Base-by-base conservation (phyloP, 2,113 vertebrate genomes). In the Atractosteus spatula region DNA sequence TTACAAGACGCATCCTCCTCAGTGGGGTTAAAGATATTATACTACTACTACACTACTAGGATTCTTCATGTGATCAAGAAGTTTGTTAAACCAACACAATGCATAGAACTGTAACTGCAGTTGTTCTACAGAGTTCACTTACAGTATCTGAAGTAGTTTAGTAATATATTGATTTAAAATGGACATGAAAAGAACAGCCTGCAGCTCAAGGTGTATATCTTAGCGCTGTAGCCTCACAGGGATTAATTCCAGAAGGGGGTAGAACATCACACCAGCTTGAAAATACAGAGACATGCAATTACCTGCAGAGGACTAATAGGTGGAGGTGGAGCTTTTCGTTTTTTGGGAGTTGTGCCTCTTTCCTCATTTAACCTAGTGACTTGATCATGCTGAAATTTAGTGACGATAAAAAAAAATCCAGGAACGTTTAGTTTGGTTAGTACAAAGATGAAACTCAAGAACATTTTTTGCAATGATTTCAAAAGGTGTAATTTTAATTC, bases 271-370 rank as follows among this genome's bases (percentile, higher is more conserved):
- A 57, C 29, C 29, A 29, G 29, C 29, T 29, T 29, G 29, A 29
- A 54, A 11, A 69, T 11, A 41, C 59, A 62, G 11, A 54, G 61
- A 63, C 17, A 62, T 78, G 82, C 79, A 4, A 91, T 98, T 98
- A 99, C 97, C 97, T 99, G 96, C 78, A 89, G 79, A 88, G 95
- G 93, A 88, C 95, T 98, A 93, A 96, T 89, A 86, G 97, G 96
- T 93, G 96, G 97, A 88, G 96, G 95, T 90, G 97, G 97, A 88
- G 97, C 97, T 96, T 96, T 98, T 94, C 96, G 92, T 92, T 98
- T 98, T 97, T 99, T 98, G 88, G 96, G 95, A 89, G 96, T 98
- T 92, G 95, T 93, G 94, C 94, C 97, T 95, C 95, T 93, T 88
- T 98, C 96, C 90, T 95, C 95, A 90, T 89, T 95, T 96, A 96